These are phyloP conservation scores for Anaspis maculata DNA, from an alignment of 2,888 invertebrate genomes.

Conservation along the genomic window DNA sequence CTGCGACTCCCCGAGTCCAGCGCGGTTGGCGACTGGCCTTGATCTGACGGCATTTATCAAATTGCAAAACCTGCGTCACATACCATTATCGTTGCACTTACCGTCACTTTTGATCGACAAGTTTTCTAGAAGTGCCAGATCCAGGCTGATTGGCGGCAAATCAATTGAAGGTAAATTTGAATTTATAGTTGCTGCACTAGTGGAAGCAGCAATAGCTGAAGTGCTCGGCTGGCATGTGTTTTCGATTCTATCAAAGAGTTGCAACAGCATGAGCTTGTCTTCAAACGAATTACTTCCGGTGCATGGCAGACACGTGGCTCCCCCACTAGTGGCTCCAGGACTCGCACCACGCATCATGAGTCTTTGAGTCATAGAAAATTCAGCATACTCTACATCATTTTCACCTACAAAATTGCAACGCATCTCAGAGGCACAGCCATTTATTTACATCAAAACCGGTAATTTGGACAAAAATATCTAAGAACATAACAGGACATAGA, in stretches of 20 bases:
- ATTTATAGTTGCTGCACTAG: conserved; percentile 5
- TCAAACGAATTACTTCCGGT: conserved; percentile 33
- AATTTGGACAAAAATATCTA: conserved; percentile 4
- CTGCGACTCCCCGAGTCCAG: too few species aligned
- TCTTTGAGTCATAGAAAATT: conserved; percentile 47
- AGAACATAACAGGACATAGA: background rate
- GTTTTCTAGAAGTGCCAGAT: conserved; percentile 22
- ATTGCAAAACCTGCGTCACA: too few species aligned
- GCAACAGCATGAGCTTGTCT: conserved; percentile 52
- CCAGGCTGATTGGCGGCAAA: conserved; percentile 28
- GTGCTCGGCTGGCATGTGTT: conserved; percentile 3
- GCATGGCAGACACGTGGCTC: conserved; percentile 24
- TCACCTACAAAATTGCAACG: conserved; percentile 42
- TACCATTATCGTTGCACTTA: background rate
- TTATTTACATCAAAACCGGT: too few species aligned
- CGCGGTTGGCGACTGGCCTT: too few species aligned
- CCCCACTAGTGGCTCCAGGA: conserved; percentile 20
- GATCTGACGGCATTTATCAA: too few species aligned
- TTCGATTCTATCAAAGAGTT: conserved; percentile 24
- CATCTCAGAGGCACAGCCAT: conserved; percentile 5
- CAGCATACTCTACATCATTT: conserved; percentile 60
- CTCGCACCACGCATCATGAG: conserved; percentile 32
- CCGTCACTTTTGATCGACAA: conserved; percentile 18
- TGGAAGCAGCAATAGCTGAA: background rate
- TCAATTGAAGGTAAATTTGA: conserved; percentile 22